Evolutionary conservation across 2,888 invertebrate genomes (phyloP), one percentile per base, ranked within the genome.

Genomic region (Diachrysia chrysitis): DNA sequence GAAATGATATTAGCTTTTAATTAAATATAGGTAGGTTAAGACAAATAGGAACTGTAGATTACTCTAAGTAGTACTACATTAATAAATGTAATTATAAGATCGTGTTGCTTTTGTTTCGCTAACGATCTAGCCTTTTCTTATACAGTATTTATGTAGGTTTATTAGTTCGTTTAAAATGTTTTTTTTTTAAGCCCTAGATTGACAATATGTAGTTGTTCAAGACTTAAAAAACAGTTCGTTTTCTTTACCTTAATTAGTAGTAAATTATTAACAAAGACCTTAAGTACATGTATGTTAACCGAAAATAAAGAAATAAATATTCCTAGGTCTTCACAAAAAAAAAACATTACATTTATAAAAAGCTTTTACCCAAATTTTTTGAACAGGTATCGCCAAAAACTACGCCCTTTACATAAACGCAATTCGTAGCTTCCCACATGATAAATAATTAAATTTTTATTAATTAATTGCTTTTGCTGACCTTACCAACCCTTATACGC

Each of bases 401-500:
- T 9, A 17, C 19, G 48, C 21, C 12, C 9, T 51, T 12, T 51
- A 51, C 19, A 35, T 58, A 35, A 54, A 63, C 51, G 46, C 37
- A 63, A 62, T 65, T 54, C 16, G 29, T 57, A 66, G 69, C 70
- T 63, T 51, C 53, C 19, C 32, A 61, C n/a, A 46, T 58, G 19
- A 75, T 64, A 59, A 66, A 79, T 69, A 63, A 74, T 76, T 64
- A 29, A 67, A 57, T 68, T 78, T 76, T 78, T 67, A 73, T 71
- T 64, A 69, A 68, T 66, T 70, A 73, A 73, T 76, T 76, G 79
- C 69, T 83, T 84, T 70, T 67, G 74, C 83, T 78, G 83, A 78
- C 82, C 75, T 78, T 85, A 86, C 82, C 79, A 76, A 83, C 82
- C 85, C 84, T 84, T 85, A 83, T 82, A 83, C 74, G 82, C 79